phyloP scores from a whole-genome alignment of 37 sponge, comb jelly and placozoan genomes.

The Dysidea cf. avara region DNA sequence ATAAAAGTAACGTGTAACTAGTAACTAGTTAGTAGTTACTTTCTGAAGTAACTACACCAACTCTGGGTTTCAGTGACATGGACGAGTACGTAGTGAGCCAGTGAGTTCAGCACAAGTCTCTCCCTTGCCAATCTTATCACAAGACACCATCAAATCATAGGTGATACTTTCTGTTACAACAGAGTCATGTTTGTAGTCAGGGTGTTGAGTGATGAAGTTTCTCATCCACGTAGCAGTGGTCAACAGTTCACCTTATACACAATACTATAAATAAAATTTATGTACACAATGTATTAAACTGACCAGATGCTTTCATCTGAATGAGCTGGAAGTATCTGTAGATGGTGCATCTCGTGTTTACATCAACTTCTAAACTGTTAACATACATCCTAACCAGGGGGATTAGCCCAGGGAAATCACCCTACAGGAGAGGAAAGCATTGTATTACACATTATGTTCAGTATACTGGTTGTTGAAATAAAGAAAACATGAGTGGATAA shows the following conservation, averaged over 20 bases:
- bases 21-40: too few relatives aligned
- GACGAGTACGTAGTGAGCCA: too few relatives aligned
- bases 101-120: conserved; percentile 55
- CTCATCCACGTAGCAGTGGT: conserved; percentile 91
- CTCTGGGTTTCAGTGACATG: too few relatives aligned
- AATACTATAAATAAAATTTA: too few relatives aligned
- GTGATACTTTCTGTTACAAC: conserved; percentile 79
- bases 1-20: too few relatives aligned
- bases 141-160: conserved; percentile 61
- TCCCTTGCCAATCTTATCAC: conserved; percentile 47
- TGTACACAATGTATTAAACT: too few relatives aligned
- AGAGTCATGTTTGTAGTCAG: conserved; percentile 92
- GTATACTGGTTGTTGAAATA: too few relatives aligned
- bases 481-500: too few relatives aligned
- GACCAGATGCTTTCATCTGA: conserved; percentile 78
- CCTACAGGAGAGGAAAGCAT: conserved; percentile 31
- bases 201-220: conserved; percentile 75
- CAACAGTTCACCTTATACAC: conserved; percentile 94
- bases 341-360: conserved; percentile 80
- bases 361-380: conserved; percentile 74
- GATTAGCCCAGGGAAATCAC: conserved; percentile 81
- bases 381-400: conserved; percentile 86
- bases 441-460: too few relatives aligned
- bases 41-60: too few relatives aligned
- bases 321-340: conserved; percentile 65